Evolutionary conservation across 1,140 invertebrate genomes (phyloP).

Genomic region (Vanessa atalanta): DNA sequence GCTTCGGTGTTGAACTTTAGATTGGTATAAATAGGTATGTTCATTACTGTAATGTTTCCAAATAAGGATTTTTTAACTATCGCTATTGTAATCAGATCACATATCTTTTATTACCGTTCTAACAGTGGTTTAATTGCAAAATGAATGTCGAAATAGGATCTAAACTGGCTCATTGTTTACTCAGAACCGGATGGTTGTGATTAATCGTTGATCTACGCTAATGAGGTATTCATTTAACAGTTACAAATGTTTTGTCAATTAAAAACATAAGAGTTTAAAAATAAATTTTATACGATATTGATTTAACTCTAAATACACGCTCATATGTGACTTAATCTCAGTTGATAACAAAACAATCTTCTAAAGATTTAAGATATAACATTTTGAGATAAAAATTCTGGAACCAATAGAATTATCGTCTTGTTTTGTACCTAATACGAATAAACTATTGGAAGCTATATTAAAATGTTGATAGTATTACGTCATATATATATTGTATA

Average conservation of each 20-base stretch:
- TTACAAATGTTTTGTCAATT: background rate
- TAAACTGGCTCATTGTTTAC: conserved; percentile 51
- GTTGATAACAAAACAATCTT: no score
- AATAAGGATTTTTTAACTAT: conserved; percentile 33
- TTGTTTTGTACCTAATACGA: no score
- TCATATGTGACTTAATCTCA: no score
- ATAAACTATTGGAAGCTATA: no score
- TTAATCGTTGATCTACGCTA: conserved; percentile 55
- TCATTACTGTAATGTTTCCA: conserved; percentile 16
- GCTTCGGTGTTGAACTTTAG: background rate
- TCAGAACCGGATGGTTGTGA: conserved; percentile 56
- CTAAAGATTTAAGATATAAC: no score
- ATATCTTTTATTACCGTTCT: conserved; percentile 37
- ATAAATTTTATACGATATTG: no score
- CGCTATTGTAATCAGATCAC: conserved; percentile 38
- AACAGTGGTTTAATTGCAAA: conserved; percentile 56
- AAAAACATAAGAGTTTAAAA: no score
- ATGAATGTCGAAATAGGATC: conserved; percentile 62
- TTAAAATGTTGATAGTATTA: background rate
- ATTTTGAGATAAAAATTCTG: no score
- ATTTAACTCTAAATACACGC: no score
- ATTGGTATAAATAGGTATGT: background rate
- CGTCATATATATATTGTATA: background rate
- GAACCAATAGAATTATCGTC: no score
- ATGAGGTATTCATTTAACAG: conserved; percentile 29